These are phyloP conservation scores for Phymanthus crucifer DNA, from an alignment of 92 coral and sea anemone species.

Conservation along the genomic window DNA sequence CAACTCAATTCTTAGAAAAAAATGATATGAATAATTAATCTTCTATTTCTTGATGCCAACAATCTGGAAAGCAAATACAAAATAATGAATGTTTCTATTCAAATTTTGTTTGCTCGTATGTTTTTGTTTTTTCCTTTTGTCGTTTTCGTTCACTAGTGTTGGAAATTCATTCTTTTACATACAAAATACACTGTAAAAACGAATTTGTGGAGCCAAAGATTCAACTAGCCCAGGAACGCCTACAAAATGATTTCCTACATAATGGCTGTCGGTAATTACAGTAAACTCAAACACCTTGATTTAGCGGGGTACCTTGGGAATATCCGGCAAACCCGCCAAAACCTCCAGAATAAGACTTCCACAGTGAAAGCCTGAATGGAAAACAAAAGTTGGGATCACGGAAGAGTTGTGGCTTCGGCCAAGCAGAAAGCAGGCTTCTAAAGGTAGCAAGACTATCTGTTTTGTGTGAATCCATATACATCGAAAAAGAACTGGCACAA, in stretches of 20 bases:
- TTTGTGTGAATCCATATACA: background rate
- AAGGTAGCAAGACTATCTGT: background rate
- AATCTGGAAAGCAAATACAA: background rate
- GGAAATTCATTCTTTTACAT: background rate
- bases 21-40: background rate
- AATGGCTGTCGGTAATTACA: background rate
- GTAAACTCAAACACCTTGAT: background rate
- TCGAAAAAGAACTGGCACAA: background rate
- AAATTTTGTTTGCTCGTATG: background rate
- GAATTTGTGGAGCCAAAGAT: background rate
- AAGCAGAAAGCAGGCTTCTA: background rate
- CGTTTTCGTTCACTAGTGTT: no score
- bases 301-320: background rate
- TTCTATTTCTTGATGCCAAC: background rate
- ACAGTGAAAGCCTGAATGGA: background rate
- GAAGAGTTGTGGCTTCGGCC: background rate
- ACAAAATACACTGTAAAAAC: no score
- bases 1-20: no score
- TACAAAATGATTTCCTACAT: background rate
- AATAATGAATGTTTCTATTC: background rate
- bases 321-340: slow-evolving; percentile 3
- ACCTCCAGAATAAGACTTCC: background rate
- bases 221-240: no score
- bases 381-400: background rate
- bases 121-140: background rate